Percentiles rank a stretch among this genome's conserved stretches.
These are phyloP conservation scores for Pterocles orientalis DNA, from an alignment of 2,113 vertebrate genomes.

Conservation along the genomic window DNA sequence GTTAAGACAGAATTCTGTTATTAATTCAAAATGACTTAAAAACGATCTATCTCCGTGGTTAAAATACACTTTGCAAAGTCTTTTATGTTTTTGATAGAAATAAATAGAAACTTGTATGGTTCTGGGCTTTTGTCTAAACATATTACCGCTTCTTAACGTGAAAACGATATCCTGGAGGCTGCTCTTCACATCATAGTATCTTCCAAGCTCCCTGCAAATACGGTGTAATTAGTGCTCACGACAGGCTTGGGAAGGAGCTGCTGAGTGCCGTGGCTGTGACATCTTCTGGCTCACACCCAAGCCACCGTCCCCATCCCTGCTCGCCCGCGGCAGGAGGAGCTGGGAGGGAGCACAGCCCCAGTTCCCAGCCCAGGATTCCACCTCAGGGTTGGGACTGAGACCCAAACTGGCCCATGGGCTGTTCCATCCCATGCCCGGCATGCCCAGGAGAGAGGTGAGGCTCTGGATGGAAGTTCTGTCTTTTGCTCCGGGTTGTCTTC, in stretches of 20 bases:
- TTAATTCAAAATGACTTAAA: background rate
- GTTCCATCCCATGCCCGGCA: too few species aligned
- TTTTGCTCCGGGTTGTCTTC: too few species aligned
- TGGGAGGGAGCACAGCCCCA: too few species aligned
- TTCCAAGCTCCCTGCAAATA: background rate
- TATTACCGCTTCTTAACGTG: background rate
- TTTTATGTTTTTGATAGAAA: background rate
- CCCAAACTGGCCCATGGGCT: too few species aligned
- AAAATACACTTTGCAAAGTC: background rate
- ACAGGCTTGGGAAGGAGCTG: background rate
- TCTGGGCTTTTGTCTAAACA: background rate
- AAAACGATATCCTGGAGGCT: background rate
- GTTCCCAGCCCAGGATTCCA: too few species aligned
- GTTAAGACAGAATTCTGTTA: background rate
- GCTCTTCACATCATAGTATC: accelerated
- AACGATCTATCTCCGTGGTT: background rate
- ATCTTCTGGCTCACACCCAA: background rate
- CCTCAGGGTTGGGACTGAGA: too few species aligned
- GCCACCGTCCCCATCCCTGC: too few species aligned
- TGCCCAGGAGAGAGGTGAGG: too few species aligned
- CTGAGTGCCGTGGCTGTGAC: accelerated
- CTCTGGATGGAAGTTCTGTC: too few species aligned
- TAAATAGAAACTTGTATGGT: background rate
- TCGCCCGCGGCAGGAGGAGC: too few species aligned
- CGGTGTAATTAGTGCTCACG: accelerated